Percentiles rank a stretch among this genome's conserved stretches.
Conservation (phyloP, 1,140 invertebrate species). For the Drosophila auraria region DNA sequence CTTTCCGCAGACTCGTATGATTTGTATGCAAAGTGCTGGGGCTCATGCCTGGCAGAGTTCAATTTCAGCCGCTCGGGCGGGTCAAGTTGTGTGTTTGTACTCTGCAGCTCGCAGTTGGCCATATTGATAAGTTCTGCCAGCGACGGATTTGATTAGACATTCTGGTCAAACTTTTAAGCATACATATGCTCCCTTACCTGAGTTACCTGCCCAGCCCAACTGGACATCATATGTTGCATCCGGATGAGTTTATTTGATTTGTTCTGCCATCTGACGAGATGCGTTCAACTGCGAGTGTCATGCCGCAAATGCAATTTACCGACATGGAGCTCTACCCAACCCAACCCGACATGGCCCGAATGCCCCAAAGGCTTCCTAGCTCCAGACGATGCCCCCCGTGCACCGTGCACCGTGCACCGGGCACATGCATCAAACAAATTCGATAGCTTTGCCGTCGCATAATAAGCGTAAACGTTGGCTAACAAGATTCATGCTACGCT, state of each 20-base stretch:
- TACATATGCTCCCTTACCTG: conserved; percentile 22
- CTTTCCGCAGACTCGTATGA: conserved; percentile 54
- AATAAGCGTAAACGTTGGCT: conserved; percentile 84
- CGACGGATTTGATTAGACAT: conserved; percentile 66
- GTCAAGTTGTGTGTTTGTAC: conserved; percentile 61
- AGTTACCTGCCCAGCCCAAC: conserved; percentile 11
- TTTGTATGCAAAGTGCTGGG: conserved; percentile 80
- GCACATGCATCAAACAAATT: conserved; percentile 76
- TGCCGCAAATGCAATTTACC: conserved; percentile 78
- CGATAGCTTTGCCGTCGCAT: conserved; percentile 79
- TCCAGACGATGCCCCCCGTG: neutral
- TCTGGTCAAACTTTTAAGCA: conserved; percentile 53
- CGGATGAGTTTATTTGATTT: conserved; percentile 70
- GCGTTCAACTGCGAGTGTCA: conserved; percentile 79
- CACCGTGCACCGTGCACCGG: conserved; percentile 7
- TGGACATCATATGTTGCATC: conserved; percentile 33
- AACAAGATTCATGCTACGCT: conserved; percentile 82
- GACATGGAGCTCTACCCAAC: conserved; percentile 32
- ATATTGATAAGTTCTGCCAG: conserved; percentile 70
- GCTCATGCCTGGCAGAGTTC: conserved; percentile 64
- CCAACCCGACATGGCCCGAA: neutral
- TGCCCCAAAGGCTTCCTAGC: conserved; percentile 14
- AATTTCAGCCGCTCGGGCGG: conserved; percentile 58
- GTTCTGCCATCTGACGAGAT: conserved; percentile 49
- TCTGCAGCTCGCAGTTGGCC: conserved; percentile 67